A percentile compares a stretch with the other conserved stretches of the same genome.
These are phyloP conservation scores for Periophthalmodon schlosseri DNA, from an alignment of 2,113 vertebrate genomes.

Conservation along the genomic window DNA sequence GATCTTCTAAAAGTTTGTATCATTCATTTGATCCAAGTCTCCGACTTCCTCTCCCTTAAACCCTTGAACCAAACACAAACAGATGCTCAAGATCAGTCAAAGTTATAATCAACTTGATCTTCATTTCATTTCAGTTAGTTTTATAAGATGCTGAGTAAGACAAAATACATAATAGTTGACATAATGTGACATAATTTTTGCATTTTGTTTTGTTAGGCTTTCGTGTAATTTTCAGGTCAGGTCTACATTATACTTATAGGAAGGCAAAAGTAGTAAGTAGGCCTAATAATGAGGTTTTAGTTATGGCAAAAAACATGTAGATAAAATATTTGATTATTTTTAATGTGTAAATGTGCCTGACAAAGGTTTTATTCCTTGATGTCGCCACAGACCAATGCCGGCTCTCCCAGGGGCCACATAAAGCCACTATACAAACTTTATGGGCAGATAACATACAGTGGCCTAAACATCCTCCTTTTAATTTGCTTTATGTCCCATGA, in stretches of 20 bases:
- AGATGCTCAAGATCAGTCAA: constrained; percentile 30
- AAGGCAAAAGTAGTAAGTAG: no score
- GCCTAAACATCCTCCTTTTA: constrained; percentile 47
- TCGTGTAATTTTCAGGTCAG: no score
- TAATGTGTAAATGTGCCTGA: neutral
- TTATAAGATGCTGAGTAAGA: neutral
- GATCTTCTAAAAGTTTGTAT: constrained; percentile 41
- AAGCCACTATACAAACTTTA: constrained; percentile 32
- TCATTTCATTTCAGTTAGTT: neutral
- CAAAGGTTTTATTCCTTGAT: neutral
- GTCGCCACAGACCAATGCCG: neutral
- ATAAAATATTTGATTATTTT: neutral
- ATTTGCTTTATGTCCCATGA: constrained; percentile 23
- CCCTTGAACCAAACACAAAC: constrained; percentile 1
- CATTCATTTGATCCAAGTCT: constrained; percentile 27
- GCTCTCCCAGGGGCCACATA: constrained; percentile 48
- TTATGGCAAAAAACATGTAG: neutral
- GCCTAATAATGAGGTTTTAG: neutral
- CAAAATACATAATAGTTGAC: neutral
- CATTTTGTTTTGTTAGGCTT: neutral
- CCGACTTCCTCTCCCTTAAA: constrained; percentile 30
- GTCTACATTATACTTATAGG: neutral
- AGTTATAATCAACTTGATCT: neutral
- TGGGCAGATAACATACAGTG: constrained; percentile 49
- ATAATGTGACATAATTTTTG: neutral